Evolutionary conservation across 1,140 invertebrate genomes (phyloP).

Genomic region (Nephila pilipes): DNA sequence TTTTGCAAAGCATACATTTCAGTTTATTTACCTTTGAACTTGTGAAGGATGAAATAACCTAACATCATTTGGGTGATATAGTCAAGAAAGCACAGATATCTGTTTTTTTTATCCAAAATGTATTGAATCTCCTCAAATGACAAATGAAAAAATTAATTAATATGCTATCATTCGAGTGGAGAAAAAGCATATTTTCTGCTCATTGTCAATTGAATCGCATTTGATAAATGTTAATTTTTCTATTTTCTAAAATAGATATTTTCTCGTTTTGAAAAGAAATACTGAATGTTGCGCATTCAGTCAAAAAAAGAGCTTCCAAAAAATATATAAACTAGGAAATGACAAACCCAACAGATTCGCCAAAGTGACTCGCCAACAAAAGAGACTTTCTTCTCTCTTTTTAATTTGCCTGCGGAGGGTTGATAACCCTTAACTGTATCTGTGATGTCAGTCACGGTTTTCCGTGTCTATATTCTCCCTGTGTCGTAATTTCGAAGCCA

Average conservation of each 20-base stretch:
- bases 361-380: not conserved
- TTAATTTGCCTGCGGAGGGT: constrained; percentile 41
- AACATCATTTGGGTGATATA: too few relatives aligned
- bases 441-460: constrained; percentile 46
- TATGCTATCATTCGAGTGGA: too few relatives aligned
- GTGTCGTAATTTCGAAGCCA: constrained; percentile 46
- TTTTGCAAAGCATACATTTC: too few relatives aligned
- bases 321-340: not conserved
- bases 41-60: too few relatives aligned
- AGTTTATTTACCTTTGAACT: too few relatives aligned
- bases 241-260: not conserved
- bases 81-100: too few relatives aligned
- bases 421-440: constrained; percentile 66
- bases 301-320: not conserved
- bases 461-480: constrained; percentile 31
- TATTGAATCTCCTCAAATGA: too few relatives aligned
- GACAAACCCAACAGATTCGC: not conserved
- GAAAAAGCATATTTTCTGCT: too few relatives aligned
- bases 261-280: not conserved
- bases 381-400: constrained; percentile 25
- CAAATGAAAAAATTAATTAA: too few relatives aligned
- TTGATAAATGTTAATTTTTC: not conserved
- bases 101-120: too few relatives aligned
- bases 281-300: not conserved
- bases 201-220: not conserved